Base-by-base conservation (phyloP, 1,140 invertebrate species). In the Pseudoatta argentina region DNA sequence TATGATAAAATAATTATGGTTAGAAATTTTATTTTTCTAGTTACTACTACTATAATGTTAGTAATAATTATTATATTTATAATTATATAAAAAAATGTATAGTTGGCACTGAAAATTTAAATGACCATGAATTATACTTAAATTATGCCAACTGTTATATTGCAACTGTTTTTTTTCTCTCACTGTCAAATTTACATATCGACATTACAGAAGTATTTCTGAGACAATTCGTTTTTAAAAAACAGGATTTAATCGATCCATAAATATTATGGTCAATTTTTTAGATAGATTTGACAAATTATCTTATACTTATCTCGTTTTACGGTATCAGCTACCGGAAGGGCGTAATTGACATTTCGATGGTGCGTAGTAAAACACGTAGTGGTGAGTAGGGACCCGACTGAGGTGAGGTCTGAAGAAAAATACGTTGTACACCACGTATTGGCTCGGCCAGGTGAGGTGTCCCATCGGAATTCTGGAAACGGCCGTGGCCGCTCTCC, bases 391-490 rank as follows among this genome's bases (percentile, higher is more conserved):
- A 48, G 6, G 30, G 53, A 16, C 12, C 51, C 64, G 34, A 24
- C 7, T 39, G 69, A 73, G 39, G 53, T n/a, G 53, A 44, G 59
- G 21, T 10, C 24, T 16, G 34, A 66, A 82, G 69, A 78, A 82
- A 81, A 78, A 16, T 59, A 57, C 89, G 86, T 88, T 81, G 66
- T 88, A 72, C 72, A 44, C 30, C 83, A 77, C 77, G 77, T 44
- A 72, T 82, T 39, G 57, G 53, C n/a, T 18, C 55, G 53, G 57
- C 87, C 89, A 86, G 86, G 81, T 90, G 89, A 91, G 90, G 89
- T 91, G 90, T 91, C 90, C 86, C 87, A 90, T 91, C 89, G 90
- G 90, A 91, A 91, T 91, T 91, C 87, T 91, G 90, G 89, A 91
- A 91, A 91, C 87, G 90, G 51, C 69, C 83, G 83, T 88, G 71